Percentiles rank a stretch among this genome's conserved stretches.
phyloP scores from a whole-genome alignment of 30 jellyfish, hydroid and myxozoan genomes.

The Phacellophora camtschatica region DNA sequence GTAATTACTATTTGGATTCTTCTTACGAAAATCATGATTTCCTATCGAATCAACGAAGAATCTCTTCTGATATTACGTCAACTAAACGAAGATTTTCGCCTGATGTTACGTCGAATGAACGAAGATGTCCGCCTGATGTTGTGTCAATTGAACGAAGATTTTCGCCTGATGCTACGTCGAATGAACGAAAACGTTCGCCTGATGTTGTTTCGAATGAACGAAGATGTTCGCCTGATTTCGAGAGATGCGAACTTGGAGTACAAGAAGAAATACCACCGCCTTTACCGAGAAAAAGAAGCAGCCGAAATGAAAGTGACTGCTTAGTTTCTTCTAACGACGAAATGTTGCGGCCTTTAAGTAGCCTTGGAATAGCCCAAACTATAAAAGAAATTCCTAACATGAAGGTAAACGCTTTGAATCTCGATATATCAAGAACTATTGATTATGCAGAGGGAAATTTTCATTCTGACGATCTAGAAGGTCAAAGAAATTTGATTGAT shows the following conservation, averaged over 20 bases:
- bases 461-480: neutral
- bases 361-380: neutral
- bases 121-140: neutral
- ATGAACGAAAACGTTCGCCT: neutral
- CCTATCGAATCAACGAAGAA: neutral
- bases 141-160: neutral
- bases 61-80: neutral
- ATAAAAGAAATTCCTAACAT: neutral
- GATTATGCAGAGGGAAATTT: neutral
- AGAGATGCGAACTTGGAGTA: neutral
- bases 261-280: constrained; percentile 53
- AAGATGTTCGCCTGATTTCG: constrained; percentile 1
- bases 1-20: neutral
- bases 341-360: neutral
- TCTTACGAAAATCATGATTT: neutral
- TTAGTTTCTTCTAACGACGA: neutral
- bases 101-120: neutral
- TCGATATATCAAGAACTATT: neutral
- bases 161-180: neutral
- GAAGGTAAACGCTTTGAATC: neutral
- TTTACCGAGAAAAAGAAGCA: constrained; percentile 34
- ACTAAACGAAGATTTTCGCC: neutral
- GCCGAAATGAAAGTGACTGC: neutral
- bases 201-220: neutral
- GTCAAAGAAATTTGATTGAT: constrained; percentile 25